Base-by-base conservation (phyloP, 2,797 vertebrate genomes). In the Sebastes goodei region DNA sequence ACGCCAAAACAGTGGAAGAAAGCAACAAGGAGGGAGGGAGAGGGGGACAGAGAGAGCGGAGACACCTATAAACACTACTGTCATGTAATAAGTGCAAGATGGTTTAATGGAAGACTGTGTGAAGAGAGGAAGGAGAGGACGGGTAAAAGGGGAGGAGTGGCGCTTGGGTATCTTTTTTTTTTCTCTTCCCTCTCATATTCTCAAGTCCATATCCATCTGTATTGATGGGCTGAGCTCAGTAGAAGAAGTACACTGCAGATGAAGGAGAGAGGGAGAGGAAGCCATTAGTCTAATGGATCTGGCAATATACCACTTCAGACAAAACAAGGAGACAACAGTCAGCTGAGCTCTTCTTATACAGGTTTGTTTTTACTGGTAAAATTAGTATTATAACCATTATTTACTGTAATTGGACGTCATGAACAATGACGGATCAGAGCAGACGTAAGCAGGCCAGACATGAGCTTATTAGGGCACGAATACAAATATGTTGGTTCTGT, bases 221-320 rank as follows among this genome's bases (percentile, higher is more conserved):
- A 9, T 4, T 25, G 85, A 86, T 63, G 71, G 86, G 85, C 78
- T 53, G 78, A 78, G 88, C 92, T 96, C 91, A 96, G 87, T 94
- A 92, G 95, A 96, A 96, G 95, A 96, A 96, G 90, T 96, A 96
- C 90, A 96, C 96, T 96, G 90, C 2, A 1, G 72, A 64, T 21
- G 56, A 80, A 78, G 32, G 53, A 78, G 66, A 74, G 71, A 71
- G 15, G 27, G 59, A 80, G 69, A 84, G 72, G 25, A 57, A 55
- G 78, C 62, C 27, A 81, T 89, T 84, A 90, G 81, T 68, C 11
- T 86, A 74, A 89, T 81, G 74, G 32, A 68, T 61, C 67, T 62
- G 74, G 49, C 20, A 57, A 67, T 17, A 53, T 17, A 29, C 38
- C 32, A 68, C 21, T 67, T 27, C 4, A 62, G 52, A 63, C 33